phyloP scores from a whole-genome alignment of 2,888 invertebrate genomes.

The Ypsolopha sequella region DNA sequence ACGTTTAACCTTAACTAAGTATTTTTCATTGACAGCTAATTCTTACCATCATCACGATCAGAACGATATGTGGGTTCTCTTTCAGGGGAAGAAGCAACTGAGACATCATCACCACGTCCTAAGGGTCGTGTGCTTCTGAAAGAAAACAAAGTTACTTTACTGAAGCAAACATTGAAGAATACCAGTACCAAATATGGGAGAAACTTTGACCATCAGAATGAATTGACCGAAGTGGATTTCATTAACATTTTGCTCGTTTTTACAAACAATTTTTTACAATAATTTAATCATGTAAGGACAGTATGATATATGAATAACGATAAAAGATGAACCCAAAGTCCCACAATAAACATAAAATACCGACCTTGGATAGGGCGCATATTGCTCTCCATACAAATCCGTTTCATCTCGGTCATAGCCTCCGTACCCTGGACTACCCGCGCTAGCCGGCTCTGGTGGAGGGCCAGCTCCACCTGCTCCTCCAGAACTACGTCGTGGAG shows the following conservation, averaged over 20 bases:
- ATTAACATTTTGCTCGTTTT: too few species aligned
- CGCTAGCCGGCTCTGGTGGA: conserved; percentile 12
- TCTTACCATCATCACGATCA: conserved; percentile 41
- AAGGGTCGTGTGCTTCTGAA: conserved; percentile 19
- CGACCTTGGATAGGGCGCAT: conserved; percentile 48
- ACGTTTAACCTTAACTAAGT: too few species aligned
- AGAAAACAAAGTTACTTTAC: too few species aligned
- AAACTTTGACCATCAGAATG: too few species aligned
- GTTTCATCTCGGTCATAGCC: conserved; percentile 48
- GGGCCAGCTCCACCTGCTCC: conserved; percentile 11
- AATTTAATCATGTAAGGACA: too few species aligned
- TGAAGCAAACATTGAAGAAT: too few species aligned
- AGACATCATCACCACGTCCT: conserved; percentile 51
- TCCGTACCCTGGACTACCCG: conserved; percentile 7
- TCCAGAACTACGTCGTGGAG: conserved; percentile 28
- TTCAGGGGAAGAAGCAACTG: conserved; percentile 59
- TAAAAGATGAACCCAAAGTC: not conserved
- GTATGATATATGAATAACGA: not conserved
- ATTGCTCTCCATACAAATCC: conserved; percentile 56
- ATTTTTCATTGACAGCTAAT: too few species aligned
- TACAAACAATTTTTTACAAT: too few species aligned
- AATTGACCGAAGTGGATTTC: too few species aligned
- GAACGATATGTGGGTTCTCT: conserved; percentile 35
- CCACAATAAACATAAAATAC: not conserved
- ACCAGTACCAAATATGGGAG: too few species aligned